phyloP scores from a whole-genome alignment of 2,888 invertebrate species.

The Bellardia pandia region DNA sequence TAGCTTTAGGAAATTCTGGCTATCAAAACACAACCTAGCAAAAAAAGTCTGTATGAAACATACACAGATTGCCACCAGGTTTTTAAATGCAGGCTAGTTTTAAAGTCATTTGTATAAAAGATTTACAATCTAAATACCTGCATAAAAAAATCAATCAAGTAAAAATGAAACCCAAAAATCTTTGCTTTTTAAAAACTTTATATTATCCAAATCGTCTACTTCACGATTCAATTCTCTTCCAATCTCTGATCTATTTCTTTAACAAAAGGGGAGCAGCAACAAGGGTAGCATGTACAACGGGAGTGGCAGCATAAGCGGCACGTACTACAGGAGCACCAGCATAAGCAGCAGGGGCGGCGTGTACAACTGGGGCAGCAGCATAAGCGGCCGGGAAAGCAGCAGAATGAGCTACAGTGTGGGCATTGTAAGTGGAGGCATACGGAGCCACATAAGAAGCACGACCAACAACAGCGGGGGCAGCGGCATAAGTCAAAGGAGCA shows the following conservation, averaged over 20 bases:
- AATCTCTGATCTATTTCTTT: slow-evolving; percentile 38
- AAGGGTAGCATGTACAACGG: slow-evolving; percentile 54
- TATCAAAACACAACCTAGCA: too few relatives aligned
- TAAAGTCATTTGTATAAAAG: too few relatives aligned
- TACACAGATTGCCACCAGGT: too few relatives aligned
- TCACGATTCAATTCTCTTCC: neutral
- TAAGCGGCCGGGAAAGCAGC: slow-evolving; percentile 80
- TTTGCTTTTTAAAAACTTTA: too few relatives aligned
- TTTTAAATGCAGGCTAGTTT: too few relatives aligned
- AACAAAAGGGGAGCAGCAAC: slow-evolving; percentile 52
- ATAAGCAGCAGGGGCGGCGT: slow-evolving; percentile 50
- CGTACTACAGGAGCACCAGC: slow-evolving; percentile 77
- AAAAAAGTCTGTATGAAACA: too few relatives aligned
- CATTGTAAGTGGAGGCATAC: slow-evolving; percentile 79
- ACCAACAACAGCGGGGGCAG: slow-evolving; percentile 78
- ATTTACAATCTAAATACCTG: too few relatives aligned
- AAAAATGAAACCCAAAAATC: too few relatives aligned
- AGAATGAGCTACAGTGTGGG: slow-evolving; percentile 79
- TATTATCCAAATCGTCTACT: too few relatives aligned
- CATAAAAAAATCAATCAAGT: too few relatives aligned
- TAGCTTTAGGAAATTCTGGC: too few relatives aligned
- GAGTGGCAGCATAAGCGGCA: slow-evolving; percentile 74
- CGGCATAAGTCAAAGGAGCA: slow-evolving; percentile 52
- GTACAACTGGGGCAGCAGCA: slow-evolving; percentile 70
- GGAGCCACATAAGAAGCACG: slow-evolving; percentile 80